Evolutionary conservation across 1,140 invertebrate genomes (phyloP), one percentile per base, ranked within the genome.

Genomic region (Drosophila elegans): DNA sequence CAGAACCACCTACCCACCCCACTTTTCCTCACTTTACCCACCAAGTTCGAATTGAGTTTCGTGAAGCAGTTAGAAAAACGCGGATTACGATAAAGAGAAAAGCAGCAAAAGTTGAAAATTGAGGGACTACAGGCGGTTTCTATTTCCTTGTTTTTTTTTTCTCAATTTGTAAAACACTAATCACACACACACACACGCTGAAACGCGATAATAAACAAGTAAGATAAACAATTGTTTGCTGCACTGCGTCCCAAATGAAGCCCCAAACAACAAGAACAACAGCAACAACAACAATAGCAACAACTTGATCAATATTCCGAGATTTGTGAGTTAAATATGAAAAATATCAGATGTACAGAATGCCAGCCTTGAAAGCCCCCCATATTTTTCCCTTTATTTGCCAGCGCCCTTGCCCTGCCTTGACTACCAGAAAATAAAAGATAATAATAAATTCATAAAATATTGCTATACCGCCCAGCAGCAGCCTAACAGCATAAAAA

Each of bases 121-220:
- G 64, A 84, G 89, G 89, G 88, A 85, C 83, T 55, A 81, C 78
- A 86, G 75, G 72, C 63, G 74, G 77, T 84, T 90, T 90, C 64
- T 59, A 56, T 63, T 68, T 46, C 12, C 21, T 44, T 25, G 0
- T 21, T 67, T 27, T 36, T 34, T 36, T 68, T 48, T 39, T 56
- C 49, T 44, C 51, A 32, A 59, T 48, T 51, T 49, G 12, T 32
- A 59, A 73, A 39, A 74, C 49, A 63, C 36, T 59, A 63, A 42
- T 55, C 16, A 53, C 41, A 63, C 39, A 59, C 56, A 59, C 56
- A 56, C 52, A 48, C 46, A 29, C 25, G 46, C 46, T n/a, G 25
- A 48, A 48, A n/a, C 48, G 46, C 48, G 56, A 13, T n/a, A 51
- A 21, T 34, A 34, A 59, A 45, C 1, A 9, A 51, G 39, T 45